These are phyloP conservation scores for Mycetomoellerius zeteki DNA, from an alignment of 1,140 invertebrate genomes.

Conservation along the genomic window DNA sequence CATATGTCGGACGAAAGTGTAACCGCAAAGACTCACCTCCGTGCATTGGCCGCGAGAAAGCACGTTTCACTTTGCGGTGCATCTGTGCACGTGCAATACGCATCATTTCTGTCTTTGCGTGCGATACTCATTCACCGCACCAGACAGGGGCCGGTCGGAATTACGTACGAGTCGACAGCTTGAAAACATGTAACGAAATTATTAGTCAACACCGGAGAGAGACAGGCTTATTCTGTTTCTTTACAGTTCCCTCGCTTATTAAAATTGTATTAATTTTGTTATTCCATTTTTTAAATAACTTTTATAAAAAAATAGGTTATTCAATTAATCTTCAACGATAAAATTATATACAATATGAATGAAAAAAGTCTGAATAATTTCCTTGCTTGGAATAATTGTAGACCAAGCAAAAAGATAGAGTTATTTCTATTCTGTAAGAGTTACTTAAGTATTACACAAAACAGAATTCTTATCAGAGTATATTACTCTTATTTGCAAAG, in stretches of 20 bases:
- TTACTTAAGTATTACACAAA: too few species aligned
- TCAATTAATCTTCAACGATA: neutral
- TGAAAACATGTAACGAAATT: conserved; percentile 31
- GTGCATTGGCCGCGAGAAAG: conserved; percentile 20
- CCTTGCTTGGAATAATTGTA: neutral
- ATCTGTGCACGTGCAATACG: conserved; percentile 51
- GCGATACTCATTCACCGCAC: conserved; percentile 21
- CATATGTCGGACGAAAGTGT: conserved; percentile 40
- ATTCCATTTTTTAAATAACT: neutral
- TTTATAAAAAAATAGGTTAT: neutral
- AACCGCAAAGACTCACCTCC: conserved; percentile 49
- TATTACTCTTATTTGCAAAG: neutral
- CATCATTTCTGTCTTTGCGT: conserved; percentile 40
- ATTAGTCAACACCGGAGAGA: neutral
- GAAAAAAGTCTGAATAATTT: neutral
- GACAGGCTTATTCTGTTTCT: neutral
- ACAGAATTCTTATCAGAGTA: neutral
- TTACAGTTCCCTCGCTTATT: neutral
- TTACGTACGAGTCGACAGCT: conserved; percentile 16
- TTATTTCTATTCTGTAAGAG: too few species aligned
- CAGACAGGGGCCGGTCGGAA: conserved; percentile 35
- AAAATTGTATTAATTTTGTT: neutral
- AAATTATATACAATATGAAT: neutral
- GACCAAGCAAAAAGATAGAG: too few species aligned
- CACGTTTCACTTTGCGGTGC: conserved; percentile 56